phyloP scores from a whole-genome alignment of 2,113 vertebrate genomes.

The Crotalus horridus region DNA sequence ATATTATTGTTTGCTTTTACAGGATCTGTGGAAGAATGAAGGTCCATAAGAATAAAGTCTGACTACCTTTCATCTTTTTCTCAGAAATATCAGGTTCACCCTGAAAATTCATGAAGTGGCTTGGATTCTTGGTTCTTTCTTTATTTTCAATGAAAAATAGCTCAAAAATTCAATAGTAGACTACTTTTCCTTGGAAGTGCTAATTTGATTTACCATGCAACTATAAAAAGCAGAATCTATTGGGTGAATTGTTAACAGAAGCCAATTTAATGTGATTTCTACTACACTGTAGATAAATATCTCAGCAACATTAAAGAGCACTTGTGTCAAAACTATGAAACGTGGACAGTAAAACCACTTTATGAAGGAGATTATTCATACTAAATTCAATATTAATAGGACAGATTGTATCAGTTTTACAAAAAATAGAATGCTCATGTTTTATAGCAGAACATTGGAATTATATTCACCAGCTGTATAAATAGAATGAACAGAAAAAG shows the following conservation, averaged over 20 bases:
- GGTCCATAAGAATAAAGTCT: not conserved
- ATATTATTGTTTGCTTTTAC: not conserved
- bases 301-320: not conserved
- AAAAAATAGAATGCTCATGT: not conserved
- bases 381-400: not conserved
- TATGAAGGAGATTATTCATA: not conserved
- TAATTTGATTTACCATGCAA: not conserved
- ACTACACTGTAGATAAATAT: not conserved
- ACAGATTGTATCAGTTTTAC: not conserved
- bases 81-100: not conserved
- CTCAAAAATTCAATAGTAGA: not conserved
- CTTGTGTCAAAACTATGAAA: not conserved
- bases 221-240: not conserved
- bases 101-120: not conserved
- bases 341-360: not conserved
- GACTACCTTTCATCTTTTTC: not conserved
- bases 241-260: not conserved
- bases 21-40: not conserved
- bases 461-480: not conserved
- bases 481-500: not conserved
- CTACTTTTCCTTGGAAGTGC: not conserved
- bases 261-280: not conserved
- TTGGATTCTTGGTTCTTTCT: not conserved
- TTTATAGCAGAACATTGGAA: not conserved
- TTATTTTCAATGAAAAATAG: not conserved